Conservation (phyloP, 2,888 invertebrate genomes). For the Schizaphis graminum region DNA sequence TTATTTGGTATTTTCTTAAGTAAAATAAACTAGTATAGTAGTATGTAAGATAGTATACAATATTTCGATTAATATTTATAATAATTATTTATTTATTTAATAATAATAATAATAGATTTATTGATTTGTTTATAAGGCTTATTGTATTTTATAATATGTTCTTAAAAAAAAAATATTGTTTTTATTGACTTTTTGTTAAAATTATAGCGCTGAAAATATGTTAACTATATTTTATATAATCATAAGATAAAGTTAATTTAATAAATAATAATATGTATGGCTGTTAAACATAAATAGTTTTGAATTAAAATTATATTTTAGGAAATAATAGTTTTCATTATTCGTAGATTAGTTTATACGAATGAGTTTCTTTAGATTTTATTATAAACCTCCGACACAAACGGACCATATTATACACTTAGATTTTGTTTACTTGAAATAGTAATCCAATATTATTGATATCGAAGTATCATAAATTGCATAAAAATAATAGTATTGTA, state of each 20-base stretch:
- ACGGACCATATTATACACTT: neutral
- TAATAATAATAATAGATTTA: neutral
- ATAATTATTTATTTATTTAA: neutral
- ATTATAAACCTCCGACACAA: neutral
- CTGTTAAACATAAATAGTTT: neutral
- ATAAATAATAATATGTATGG: neutral
- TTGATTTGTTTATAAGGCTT: constrained; percentile 44
- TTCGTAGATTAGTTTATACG: neutral
- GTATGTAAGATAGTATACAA: neutral
- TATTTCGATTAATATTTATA: neutral
- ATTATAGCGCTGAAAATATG: neutral
- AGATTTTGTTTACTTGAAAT: neutral
- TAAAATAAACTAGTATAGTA: neutral
- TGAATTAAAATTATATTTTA: neutral
- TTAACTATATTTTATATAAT: neutral
- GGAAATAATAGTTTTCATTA: neutral
- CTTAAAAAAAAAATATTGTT: neutral
- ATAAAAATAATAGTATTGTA: neutral
- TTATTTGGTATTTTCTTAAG: neutral
- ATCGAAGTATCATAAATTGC: neutral
- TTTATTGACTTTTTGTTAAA: neutral
- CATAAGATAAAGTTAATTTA: neutral
- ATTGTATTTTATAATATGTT: neutral
- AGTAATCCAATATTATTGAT: neutral
- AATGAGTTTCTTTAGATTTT: too few species aligned